Evolutionary conservation across 2,797 vertebrate genomes (phyloP).

Genomic region (Karalla daura): DNA sequence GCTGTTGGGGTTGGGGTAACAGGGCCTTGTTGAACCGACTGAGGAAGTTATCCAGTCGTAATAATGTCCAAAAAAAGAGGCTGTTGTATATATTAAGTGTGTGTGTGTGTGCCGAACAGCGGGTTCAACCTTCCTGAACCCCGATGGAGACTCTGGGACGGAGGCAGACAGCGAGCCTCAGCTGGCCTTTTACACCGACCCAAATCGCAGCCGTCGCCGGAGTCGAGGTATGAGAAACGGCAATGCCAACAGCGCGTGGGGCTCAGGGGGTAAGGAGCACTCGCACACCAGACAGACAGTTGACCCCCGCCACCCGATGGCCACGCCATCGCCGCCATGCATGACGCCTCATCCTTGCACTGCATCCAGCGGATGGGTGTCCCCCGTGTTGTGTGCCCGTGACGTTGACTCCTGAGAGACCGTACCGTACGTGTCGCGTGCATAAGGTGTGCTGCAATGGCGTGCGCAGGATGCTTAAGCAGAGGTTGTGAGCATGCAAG

Average conservation of each 20-base stretch:
- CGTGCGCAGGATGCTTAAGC: constrained; percentile 31
- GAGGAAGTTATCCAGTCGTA: too few species aligned
- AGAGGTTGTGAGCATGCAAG: constrained; percentile 65
- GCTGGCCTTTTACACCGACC: constrained; percentile 98
- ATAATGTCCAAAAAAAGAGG: too few species aligned
- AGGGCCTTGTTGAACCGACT: too few species aligned
- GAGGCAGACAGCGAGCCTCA: constrained; percentile 98
- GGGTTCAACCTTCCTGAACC: constrained; percentile 97
- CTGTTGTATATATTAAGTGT: constrained; percentile 40
- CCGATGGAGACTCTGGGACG: constrained; percentile 95
- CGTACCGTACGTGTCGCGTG: constrained; percentile 8
- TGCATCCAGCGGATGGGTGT: constrained; percentile 49
- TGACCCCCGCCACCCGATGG: constrained; percentile 57
- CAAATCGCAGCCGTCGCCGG: constrained; percentile 94
- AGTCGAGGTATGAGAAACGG: constrained; percentile 93
- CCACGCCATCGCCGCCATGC: constrained; percentile 57
- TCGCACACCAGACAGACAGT: constrained; percentile 68
- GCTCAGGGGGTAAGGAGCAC: constrained; percentile 88
- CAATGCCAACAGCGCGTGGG: constrained; percentile 88
- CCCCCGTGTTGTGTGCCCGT: constrained; percentile 54
- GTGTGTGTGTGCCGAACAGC: constrained; percentile 87
- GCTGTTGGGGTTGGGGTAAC: too few species aligned
- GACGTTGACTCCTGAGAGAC: constrained; percentile 21
- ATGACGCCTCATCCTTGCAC: constrained; percentile 68
- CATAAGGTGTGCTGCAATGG: constrained; percentile 4